These are phyloP conservation scores for Callocephalon fimbriatum DNA, from an alignment of 2,113 vertebrate genomes.

Conservation along the genomic window DNA sequence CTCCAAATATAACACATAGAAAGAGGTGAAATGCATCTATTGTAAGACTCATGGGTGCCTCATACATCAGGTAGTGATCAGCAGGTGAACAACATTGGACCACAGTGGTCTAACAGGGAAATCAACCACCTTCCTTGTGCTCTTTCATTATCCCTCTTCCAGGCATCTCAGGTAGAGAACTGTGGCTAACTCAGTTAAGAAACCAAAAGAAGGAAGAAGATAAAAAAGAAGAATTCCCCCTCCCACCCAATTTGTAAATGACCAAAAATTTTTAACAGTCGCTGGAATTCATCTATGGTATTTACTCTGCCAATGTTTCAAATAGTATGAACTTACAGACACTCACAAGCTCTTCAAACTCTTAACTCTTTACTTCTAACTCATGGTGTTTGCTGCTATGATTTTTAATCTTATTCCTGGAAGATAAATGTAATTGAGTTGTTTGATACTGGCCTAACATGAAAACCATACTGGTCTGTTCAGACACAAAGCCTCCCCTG, in stretches of 20 bases:
- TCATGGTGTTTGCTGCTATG: neutral
- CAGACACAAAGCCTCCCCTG: neutral
- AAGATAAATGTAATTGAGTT: neutral
- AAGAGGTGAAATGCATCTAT: neutral
- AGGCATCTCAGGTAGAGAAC: fast-evolving
- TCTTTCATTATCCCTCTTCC: neutral
- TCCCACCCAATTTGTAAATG: neutral
- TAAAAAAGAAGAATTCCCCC: neutral
- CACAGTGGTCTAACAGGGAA: neutral
- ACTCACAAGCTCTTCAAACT: neutral
- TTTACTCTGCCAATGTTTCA: fast-evolving
- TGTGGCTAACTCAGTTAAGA: neutral
- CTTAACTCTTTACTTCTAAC: neutral
- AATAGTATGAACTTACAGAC: neutral
- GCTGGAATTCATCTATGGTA: neutral
- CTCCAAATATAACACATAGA: neutral
- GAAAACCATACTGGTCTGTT: fast-evolving
- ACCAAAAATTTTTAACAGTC: neutral
- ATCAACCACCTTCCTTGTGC: neutral
- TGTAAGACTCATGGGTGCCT: neutral
- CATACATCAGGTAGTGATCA: fast-evolving
- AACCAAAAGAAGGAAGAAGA: neutral
- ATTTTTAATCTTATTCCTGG: neutral
- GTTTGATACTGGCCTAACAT: neutral
- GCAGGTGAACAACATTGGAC: neutral